These are phyloP conservation scores for Calidris pygmaea DNA, from an alignment of 2,113 vertebrate species.

Conservation along the genomic window DNA sequence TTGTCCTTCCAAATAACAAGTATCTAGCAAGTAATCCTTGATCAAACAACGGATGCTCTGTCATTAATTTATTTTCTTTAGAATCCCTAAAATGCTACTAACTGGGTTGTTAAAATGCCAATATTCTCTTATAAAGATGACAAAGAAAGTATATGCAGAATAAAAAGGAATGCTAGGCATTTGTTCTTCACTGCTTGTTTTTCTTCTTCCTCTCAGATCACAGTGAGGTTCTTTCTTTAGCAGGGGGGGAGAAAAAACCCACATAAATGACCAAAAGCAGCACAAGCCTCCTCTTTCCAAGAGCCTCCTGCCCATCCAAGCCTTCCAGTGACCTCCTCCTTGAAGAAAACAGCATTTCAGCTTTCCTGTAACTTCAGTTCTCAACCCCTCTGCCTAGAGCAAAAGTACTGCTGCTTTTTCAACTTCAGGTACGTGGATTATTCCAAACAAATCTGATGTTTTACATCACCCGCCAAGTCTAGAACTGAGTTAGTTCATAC, in stretches of 20 bases:
- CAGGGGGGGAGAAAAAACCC: fast-evolving
- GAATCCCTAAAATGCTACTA: background rate
- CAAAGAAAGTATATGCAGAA: background rate
- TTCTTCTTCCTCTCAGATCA: background rate
- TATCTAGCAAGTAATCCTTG: background rate
- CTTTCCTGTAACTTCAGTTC: background rate
- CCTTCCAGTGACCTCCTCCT: background rate
- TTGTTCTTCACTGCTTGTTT: background rate
- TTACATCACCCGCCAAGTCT: background rate
- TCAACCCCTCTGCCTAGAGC: background rate
- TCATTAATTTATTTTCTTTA: background rate
- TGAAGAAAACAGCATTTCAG: background rate
- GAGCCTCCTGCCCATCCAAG: background rate
- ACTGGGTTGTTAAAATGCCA: background rate
- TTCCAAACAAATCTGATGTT: background rate
- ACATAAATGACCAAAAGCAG: background rate
- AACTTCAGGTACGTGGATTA: background rate
- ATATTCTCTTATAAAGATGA: background rate
- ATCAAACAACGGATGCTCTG: background rate
- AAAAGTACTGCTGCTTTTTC: background rate
- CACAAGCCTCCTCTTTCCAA: background rate
- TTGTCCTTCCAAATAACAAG: background rate
- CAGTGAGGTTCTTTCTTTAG: background rate
- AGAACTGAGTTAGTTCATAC: background rate
- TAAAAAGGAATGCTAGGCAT: background rate